Evolutionary conservation across 2,888 invertebrate species (phyloP).

Genomic region (Copidosoma aretas): DNA sequence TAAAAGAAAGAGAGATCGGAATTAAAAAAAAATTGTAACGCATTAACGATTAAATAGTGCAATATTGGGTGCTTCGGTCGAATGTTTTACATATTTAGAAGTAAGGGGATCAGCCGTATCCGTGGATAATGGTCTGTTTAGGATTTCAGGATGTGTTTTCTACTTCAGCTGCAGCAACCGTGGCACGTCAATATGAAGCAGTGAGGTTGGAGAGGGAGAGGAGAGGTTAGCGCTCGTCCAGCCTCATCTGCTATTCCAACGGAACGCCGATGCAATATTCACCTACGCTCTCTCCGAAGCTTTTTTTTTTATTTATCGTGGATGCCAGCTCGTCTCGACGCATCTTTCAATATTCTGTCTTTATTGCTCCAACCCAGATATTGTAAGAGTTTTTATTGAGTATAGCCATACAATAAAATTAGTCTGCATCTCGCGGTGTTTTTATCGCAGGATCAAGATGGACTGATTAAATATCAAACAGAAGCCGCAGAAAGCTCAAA

Average conservation of each 20-base stretch:
- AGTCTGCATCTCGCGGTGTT: no score
- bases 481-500: no score
- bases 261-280: constrained; percentile 1
- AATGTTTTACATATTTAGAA: background rate
- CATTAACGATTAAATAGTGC: no score
- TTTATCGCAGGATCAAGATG: no score
- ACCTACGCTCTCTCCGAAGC: background rate
- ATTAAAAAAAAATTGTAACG: no score
- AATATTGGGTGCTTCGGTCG: no score
- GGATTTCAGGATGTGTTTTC: constrained; percentile 7
- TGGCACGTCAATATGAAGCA: no score
- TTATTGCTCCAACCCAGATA: background rate
- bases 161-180: no score
- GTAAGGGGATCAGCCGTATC: background rate
- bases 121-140: constrained; percentile 9
- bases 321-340: background rate
- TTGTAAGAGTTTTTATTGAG: no score
- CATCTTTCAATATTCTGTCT: background rate
- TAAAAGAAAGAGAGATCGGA: background rate
- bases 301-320: no score
- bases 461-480: no score
- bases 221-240: background rate
- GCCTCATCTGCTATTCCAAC: background rate
- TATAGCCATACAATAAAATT: no score
- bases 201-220: background rate